A percentile compares a stretch with the other conserved stretches of the same genome.
Evolutionary conservation across 1,140 invertebrate species (phyloP).

Genomic region (Formica selysi): DNA sequence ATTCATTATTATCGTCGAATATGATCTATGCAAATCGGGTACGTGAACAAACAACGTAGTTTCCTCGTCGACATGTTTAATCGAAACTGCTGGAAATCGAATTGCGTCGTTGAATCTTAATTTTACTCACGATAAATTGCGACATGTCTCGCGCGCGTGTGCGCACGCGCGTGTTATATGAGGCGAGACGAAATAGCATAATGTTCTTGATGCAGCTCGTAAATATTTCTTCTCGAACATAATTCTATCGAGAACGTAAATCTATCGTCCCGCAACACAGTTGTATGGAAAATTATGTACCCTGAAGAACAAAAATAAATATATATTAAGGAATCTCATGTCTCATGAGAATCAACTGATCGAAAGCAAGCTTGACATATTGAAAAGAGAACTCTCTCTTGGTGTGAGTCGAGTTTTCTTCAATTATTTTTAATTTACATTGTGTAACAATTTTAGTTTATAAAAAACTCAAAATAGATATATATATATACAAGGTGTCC

Average conservation of each 20-base stretch:
- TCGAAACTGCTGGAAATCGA: slow-evolving; percentile 32
- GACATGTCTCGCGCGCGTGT: neutral
- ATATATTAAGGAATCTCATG: neutral
- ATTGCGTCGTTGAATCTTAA: slow-evolving; percentile 47
- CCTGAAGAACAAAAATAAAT: neutral
- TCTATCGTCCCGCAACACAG: neutral
- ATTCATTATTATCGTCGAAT: neutral
- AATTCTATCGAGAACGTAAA: slow-evolving; percentile 25
- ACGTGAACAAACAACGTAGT: slow-evolving; percentile 32
- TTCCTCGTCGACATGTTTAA: slow-evolving; percentile 40
- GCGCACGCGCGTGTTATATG: neutral
- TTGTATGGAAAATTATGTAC: slow-evolving; percentile 1
- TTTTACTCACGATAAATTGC: slow-evolving; percentile 33
- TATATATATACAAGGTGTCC: neutral
- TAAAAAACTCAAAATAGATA: neutral
- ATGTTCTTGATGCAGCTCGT: slow-evolving; percentile 17
- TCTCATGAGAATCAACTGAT: neutral
- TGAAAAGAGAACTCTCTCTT: neutral
- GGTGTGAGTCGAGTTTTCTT: neutral
- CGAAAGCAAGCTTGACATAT: neutral
- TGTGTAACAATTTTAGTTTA: neutral
- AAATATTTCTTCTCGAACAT: slow-evolving; percentile 29
- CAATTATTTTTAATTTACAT: neutral
- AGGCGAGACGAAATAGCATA: slow-evolving; percentile 9
- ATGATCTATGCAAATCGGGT: slow-evolving; percentile 4